Evolutionary conservation across 2,113 vertebrate genomes (phyloP).

Genomic region (Oreotragus oreotragus): DNA sequence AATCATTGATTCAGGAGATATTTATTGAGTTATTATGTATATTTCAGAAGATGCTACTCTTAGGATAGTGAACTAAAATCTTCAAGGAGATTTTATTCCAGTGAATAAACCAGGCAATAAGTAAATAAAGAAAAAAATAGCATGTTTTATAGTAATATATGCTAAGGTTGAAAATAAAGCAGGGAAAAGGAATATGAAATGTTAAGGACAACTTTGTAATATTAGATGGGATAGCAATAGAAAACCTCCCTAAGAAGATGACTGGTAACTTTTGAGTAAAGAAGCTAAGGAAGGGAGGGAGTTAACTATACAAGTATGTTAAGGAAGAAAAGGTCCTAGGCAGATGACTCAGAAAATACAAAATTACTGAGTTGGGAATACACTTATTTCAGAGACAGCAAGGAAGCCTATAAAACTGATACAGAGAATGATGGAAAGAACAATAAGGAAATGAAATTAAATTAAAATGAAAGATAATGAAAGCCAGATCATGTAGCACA

Average conservation of each 20-base stretch:
- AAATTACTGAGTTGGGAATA: background rate
- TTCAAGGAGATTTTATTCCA: constrained; percentile 32
- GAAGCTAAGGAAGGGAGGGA: background rate
- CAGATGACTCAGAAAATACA: background rate
- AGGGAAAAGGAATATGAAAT: background rate
- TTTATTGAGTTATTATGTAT: constrained; percentile 2
- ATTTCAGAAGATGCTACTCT: background rate
- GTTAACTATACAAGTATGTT: background rate
- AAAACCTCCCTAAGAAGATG: background rate
- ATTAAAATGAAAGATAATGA: background rate
- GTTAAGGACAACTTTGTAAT: background rate
- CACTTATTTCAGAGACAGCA: background rate
- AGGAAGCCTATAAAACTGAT: background rate
- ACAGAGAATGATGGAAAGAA: background rate
- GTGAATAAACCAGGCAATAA: background rate
- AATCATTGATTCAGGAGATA: background rate
- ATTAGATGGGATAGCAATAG: background rate
- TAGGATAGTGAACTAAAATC: background rate
- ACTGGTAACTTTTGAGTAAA: background rate
- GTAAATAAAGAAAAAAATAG: background rate
- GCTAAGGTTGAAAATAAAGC: background rate
- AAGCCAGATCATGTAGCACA: background rate
- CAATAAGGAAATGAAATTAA: background rate
- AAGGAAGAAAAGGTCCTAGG: background rate
- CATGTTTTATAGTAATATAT: background rate